Conservation (phyloP, 2,113 vertebrate species). For the Tachysurus fulvidraco region DNA sequence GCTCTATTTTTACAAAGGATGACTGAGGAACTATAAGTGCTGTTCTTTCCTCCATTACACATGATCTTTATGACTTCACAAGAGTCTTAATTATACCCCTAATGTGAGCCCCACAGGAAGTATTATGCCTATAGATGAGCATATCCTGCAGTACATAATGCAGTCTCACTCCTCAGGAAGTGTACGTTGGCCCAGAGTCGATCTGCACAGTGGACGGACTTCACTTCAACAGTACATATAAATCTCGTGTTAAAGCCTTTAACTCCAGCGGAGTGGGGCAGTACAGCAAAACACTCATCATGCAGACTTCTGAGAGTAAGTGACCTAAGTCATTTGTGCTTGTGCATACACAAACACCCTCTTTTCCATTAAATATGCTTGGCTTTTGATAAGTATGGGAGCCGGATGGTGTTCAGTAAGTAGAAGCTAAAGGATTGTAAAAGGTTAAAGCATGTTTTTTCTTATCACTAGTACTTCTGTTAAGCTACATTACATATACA, state of each 20-base stretch:
- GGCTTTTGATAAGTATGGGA: constrained; percentile 50
- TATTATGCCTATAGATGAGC: background rate
- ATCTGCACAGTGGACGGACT: constrained; percentile 99
- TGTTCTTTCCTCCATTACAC: constrained; percentile 6
- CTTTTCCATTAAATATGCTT: constrained; percentile 59
- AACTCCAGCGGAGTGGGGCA: constrained; percentile 92
- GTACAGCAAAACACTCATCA: constrained; percentile 97
- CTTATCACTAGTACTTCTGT: background rate
- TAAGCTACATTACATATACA: background rate
- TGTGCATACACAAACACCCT: constrained; percentile 5
- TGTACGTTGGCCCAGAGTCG: constrained; percentile 95
- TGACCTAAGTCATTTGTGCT: constrained; percentile 27
- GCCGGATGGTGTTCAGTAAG: constrained; percentile 48
- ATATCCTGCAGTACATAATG: constrained; percentile 39
- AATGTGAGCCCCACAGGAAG: background rate
- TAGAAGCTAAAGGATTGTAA: background rate
- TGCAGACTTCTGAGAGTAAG: constrained; percentile 97
- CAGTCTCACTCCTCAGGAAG: constrained; percentile 78
- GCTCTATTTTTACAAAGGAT: constrained; percentile 42
- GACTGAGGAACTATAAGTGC: constrained; percentile 17
- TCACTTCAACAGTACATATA: constrained; percentile 98
- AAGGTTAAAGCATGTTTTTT: background rate
- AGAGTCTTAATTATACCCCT: background rate
- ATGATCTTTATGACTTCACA: background rate
- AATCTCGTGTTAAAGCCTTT: constrained; percentile 92